Evolutionary conservation across 2,888 invertebrate genomes (phyloP).

Genomic region (Taenaris catops): DNA sequence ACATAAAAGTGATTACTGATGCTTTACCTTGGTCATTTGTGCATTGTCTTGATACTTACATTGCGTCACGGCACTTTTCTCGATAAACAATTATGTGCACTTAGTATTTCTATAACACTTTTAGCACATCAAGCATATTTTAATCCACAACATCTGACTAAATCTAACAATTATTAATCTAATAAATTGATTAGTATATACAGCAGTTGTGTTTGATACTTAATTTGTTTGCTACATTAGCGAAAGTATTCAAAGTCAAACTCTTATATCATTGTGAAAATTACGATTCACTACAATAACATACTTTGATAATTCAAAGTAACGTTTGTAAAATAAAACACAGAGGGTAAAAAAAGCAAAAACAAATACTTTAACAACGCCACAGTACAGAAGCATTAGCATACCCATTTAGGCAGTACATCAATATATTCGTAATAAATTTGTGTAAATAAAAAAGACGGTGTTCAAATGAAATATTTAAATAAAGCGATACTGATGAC

Average conservation of each 20-base stretch:
- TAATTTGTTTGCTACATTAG: slow-evolving; percentile 47
- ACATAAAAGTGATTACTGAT: slow-evolving; percentile 1
- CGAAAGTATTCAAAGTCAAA: slow-evolving; percentile 75
- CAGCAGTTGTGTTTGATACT: slow-evolving; percentile 44
- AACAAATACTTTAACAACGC: slow-evolving; percentile 58
- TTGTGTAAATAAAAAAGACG: slow-evolving; percentile 36
- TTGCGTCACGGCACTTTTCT: slow-evolving; percentile 26
- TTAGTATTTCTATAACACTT: slow-evolving; percentile 23
- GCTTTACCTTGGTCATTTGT: slow-evolving; percentile 10
- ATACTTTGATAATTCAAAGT: slow-evolving; percentile 42
- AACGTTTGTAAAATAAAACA: slow-evolving; percentile 54
- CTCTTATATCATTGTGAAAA: slow-evolving; percentile 70
- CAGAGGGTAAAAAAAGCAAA: slow-evolving; percentile 56
- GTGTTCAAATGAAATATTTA: slow-evolving; percentile 36
- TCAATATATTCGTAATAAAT: slow-evolving; percentile 42
- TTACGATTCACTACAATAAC: slow-evolving; percentile 55
- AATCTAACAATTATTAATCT: slow-evolving; percentile 46
- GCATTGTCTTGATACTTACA: slow-evolving; percentile 10
- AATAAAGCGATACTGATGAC: slow-evolving; percentile 50
- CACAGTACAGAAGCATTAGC: slow-evolving; percentile 73
- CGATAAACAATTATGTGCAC: slow-evolving; percentile 19
- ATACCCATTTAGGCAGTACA: slow-evolving; percentile 65
- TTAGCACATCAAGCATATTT: slow-evolving; percentile 26
- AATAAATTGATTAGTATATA: slow-evolving; percentile 31
- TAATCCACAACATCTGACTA: slow-evolving; percentile 32